Evolutionary conservation across 2,113 vertebrate species (phyloP), one percentile per base, ranked within the genome.

Genomic region (Psophia crepitans): DNA sequence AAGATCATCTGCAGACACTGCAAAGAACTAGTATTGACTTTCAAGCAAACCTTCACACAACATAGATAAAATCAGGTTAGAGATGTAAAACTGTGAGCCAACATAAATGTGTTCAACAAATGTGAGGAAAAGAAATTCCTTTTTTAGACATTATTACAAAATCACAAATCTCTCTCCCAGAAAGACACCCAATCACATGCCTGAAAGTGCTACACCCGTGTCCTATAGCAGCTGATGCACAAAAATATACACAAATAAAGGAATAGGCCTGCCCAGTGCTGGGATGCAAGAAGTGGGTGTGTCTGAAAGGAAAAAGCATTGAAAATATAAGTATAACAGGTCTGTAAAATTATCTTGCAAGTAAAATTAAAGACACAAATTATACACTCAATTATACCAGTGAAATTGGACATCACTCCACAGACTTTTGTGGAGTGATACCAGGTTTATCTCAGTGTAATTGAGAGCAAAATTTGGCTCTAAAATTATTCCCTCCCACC

Each of bases 251-350:
- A 93, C 86, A 95, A 97, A 97, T 92, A 95, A 94, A 90, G 82
- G 81, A 82, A 95, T 68, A 97, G 95, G 90, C 94, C 95, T 95
- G 94, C 92, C 87, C 94, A 94, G 84, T 78, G 95, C 81, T 82
- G 84, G 94, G 86, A 96, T 27, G 90, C 79, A 93, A 95, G 85
- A 92, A 93, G 92, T 92, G 89, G 85, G 65, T 89, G 63, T 87
- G 85, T 91, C 90, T 97, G 93, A 96, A 97, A 97, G 96, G 92
- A 80, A 95, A 82, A 97, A 97, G 90, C 86, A 96, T 90, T 94
- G 90, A 91, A 97, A 96, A 94, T 37, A 8, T 91, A 91, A 96
- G 90, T 86, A 76, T 53, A 89, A 95, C 69, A 96, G 26, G 43
- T 95, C 70, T 70, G 69, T 46, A 93, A 89, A 94, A 89, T 82